These are phyloP conservation scores for Thumatha senex DNA, from an alignment of 2,888 invertebrate species.

Conservation along the genomic window DNA sequence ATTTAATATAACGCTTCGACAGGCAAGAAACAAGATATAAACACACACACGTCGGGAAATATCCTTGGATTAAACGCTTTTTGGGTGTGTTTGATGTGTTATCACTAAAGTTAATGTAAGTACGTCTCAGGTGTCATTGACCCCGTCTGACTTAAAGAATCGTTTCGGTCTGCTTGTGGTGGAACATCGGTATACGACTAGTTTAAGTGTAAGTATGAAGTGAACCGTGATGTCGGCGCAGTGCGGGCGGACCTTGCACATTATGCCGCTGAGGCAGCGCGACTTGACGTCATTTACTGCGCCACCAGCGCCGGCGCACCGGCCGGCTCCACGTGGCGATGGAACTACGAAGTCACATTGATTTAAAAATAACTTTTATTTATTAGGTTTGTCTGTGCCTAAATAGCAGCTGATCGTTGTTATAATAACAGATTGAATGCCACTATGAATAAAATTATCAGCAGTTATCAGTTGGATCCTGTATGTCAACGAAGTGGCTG, in stretches of 20 bases:
- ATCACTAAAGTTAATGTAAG: constrained; percentile 44
- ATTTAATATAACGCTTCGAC: background rate
- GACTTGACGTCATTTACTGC: constrained; percentile 60
- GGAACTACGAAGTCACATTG: constrained; percentile 51
- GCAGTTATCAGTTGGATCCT: background rate
- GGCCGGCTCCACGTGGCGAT: constrained; percentile 66
- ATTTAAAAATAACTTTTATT: constrained; percentile 11
- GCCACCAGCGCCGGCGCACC: constrained; percentile 31
- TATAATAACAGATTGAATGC: background rate
- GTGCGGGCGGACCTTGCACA: constrained; percentile 42
- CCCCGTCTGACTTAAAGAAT: constrained; percentile 54
- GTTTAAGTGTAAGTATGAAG: constrained; percentile 56
- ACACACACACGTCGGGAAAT: constrained; percentile 1
- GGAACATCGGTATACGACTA: constrained; percentile 70
- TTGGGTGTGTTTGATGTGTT: constrained; percentile 44
- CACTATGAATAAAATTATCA: background rate
- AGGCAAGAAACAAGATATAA: background rate
- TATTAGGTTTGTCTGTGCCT: constrained; percentile 3
- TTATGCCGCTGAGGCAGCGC: constrained; percentile 23
- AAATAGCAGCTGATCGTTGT: background rate
- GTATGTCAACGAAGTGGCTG: constrained; percentile 3
- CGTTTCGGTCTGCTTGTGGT: constrained; percentile 72
- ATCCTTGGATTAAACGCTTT: constrained; percentile 31
- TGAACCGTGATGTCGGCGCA: constrained; percentile 13
- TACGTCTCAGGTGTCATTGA: constrained; percentile 64